Conservation (phyloP, 2,113 vertebrate genomes). For the Gambusia holbrooki region DNA sequence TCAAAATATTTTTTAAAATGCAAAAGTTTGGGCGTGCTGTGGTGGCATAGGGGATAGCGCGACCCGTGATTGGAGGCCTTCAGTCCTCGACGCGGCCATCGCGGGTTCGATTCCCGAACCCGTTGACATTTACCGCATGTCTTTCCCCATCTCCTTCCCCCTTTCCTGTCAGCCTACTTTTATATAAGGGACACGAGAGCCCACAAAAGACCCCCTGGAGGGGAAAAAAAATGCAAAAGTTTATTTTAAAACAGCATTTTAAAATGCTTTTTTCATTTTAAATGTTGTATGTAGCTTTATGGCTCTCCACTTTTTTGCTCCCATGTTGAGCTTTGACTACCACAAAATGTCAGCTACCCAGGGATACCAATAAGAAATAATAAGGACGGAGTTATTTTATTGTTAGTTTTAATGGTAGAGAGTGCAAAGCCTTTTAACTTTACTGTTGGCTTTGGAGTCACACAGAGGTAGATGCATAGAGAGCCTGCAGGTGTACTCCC, state of each 20-base stretch:
- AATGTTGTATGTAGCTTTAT: slow-evolving; percentile 8
- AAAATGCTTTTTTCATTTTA: neutral
- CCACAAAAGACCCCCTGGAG: no score
- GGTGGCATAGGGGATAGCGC: no score
- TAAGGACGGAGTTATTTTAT: slow-evolving; percentile 44
- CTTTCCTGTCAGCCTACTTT: no score
- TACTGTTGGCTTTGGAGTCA: slow-evolving; percentile 70
- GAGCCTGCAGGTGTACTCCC: slow-evolving; percentile 38
- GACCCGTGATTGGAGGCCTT: no score
- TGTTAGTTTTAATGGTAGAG: slow-evolving; percentile 68
- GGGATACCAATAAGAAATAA: slow-evolving; percentile 58
- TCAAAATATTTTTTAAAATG: neutral
- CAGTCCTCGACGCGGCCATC: no score
- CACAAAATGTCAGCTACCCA: slow-evolving; percentile 64
- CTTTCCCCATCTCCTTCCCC: no score
- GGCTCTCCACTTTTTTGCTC: neutral
- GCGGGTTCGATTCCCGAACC: no score
- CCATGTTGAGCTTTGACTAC: slow-evolving; percentile 5
- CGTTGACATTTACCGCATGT: no score
- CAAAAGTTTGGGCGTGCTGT: no score
- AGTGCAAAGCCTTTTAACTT: slow-evolving; percentile 73
- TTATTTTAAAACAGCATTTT: neutral
- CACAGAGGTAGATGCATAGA: slow-evolving; percentile 53
- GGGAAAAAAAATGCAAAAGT: no score
- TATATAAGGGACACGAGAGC: no score